A percentile compares a stretch with the other conserved stretches of the same genome.
phyloP scores from a whole-genome alignment of 2,888 invertebrate species.

The Muscina levida region DNA sequence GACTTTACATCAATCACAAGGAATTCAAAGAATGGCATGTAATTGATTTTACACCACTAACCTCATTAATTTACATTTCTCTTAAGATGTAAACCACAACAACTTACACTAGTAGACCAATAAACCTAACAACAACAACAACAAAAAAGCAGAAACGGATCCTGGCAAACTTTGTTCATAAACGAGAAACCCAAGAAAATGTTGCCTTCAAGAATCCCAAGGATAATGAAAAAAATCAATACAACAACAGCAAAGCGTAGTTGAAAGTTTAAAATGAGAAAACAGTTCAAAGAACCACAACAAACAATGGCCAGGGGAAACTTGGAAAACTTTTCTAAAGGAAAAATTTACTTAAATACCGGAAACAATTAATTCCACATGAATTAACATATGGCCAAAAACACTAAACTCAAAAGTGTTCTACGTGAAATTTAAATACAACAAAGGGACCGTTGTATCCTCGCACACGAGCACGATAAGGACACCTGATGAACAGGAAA shows the following conservation, averaged over 20 bases:
- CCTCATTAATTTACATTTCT: constrained; percentile 42
- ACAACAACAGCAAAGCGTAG: constrained; percentile 27
- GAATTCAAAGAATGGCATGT: constrained; percentile 14
- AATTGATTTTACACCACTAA: constrained; percentile 43
- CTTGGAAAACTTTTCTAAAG: constrained; percentile 37
- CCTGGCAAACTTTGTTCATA: constrained; percentile 25
- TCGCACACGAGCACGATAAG: neutral
- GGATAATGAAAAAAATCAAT: constrained; percentile 27
- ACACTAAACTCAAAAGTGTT: too few species aligned
- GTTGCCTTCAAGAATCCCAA: constrained; percentile 3
- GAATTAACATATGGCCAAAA: constrained; percentile 73
- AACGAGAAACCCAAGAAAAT: neutral
- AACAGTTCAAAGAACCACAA: constrained; percentile 44
- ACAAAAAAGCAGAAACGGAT: neutral
- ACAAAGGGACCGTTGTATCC: constrained; percentile 24
- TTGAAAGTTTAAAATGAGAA: constrained; percentile 33
- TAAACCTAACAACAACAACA: constrained; percentile 11
- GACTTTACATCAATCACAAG: constrained; percentile 29
- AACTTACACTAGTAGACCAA: constrained; percentile 19
- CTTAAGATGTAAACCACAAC: constrained; percentile 27
- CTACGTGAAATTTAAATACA: constrained; percentile 44
- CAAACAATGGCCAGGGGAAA: constrained; percentile 40
- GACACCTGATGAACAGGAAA: constrained; percentile 60
- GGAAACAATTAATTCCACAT: constrained; percentile 76
- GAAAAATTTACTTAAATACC: constrained; percentile 70